Evolutionary conservation across 1,140 invertebrate genomes (phyloP).

Genomic region (Panagrolaimus sp.): DNA sequence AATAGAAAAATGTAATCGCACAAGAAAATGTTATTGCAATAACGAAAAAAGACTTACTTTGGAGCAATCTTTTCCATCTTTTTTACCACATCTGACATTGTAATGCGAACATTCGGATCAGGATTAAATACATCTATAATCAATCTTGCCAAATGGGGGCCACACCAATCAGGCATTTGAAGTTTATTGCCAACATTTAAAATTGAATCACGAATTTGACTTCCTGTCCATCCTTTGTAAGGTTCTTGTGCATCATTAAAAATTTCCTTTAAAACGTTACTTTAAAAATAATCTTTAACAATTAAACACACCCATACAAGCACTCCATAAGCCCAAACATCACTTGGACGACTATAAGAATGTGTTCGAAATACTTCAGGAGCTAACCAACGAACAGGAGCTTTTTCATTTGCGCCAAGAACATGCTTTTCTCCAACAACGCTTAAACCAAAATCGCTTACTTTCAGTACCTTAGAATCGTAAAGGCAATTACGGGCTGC

Average conservation of each 20-base stretch:
- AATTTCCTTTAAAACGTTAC: too few species aligned
- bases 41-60: background rate
- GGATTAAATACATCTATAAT: background rate
- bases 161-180: background rate
- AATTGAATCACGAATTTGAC: background rate
- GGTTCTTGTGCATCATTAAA: conserved; percentile 1
- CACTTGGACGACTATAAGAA: conserved; percentile 15
- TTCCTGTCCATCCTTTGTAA: background rate
- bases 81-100: background rate
- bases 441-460: conserved; percentile 39
- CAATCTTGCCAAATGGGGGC: background rate
- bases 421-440: conserved; percentile 18
- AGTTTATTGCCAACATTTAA: background rate
- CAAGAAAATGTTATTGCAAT: too few species aligned
- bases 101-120: background rate
- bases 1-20: too few species aligned
- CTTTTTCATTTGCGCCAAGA: conserved; percentile 10
- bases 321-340: conserved; percentile 28
- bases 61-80: background rate
- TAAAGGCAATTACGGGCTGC: conserved; percentile 62
- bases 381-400: conserved; percentile 34
- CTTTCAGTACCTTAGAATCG: conserved; percentile 24
- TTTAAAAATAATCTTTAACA: too few species aligned
- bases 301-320: conserved; percentile 10
- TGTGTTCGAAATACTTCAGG: conserved; percentile 23